Conservation (phyloP, 2,797 vertebrate species). For the Chaetophractus vellerosus region DNA sequence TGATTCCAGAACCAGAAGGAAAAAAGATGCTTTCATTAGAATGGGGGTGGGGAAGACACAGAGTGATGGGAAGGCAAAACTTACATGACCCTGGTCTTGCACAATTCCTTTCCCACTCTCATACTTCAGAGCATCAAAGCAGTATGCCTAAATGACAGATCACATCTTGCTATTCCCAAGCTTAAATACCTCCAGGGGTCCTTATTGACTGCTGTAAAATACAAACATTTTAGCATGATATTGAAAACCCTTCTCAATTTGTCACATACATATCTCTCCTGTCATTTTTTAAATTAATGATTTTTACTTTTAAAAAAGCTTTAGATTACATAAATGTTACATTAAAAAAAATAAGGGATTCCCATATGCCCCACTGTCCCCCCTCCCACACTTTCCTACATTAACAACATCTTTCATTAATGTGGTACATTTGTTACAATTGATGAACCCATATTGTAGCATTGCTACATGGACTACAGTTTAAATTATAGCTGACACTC, state of each 20-base stretch:
- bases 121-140: not conserved
- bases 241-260: not conserved
- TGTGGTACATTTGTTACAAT: too few relatives aligned
- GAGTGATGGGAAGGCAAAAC: not conserved
- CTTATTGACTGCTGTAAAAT: not conserved
- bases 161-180: not conserved
- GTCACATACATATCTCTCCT: not conserved
- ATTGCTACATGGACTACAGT: too few relatives aligned
- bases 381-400: too few relatives aligned
- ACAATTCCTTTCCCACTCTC: not conserved
- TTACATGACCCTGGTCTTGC: not conserved
- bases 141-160: not conserved
- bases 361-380: too few relatives aligned
- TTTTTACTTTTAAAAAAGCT: too few relatives aligned
- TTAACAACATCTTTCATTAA: too few relatives aligned
- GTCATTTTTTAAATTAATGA: not conserved
- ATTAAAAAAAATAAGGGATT: too few relatives aligned
- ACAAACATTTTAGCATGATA: not conserved
- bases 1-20: not conserved
- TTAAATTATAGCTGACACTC: too few relatives aligned
- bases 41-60: not conserved
- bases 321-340: too few relatives aligned
- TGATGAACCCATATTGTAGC: too few relatives aligned
- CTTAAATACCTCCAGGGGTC: not conserved
- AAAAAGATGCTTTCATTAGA: not conserved